Evolutionary conservation across 35 echinoderm and acorn worm genomes (phyloP), one percentile per base, ranked within the genome.

Genomic region (Holothuria glaberrima): DNA sequence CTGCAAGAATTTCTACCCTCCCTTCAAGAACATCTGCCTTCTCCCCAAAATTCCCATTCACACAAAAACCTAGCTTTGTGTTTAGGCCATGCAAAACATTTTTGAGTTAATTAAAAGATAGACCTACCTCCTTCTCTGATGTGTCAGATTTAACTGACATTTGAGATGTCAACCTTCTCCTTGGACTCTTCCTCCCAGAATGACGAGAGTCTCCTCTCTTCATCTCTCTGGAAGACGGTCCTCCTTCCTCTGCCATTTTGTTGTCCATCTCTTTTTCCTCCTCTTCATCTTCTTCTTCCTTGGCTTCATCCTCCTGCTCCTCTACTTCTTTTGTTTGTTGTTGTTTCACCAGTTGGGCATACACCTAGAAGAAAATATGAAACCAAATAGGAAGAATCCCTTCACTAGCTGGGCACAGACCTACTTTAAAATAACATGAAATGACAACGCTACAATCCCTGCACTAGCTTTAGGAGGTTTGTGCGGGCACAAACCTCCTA

Each of bases 341-440:
- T 12, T 85, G 86, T 54, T 87, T 91, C 9, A 95, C 90, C 31
- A 95, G 75, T 16, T 48, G 9, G 9, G 65, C 41, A 86, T 95
- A 95, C n/a, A n/a, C n/a, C n/a, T n/a, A n/a, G n/a, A n/a, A n/a
- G n/a, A n/a, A n/a, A n/a, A n/a, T n/a, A n/a, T n/a, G n/a, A n/a
- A n/a, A n/a, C n/a, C n/a, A n/a, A n/a, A n/a, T n/a, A n/a, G n/a
- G n/a, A n/a, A n/a, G n/a, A n/a, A n/a, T n/a, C n/a, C n/a, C n/a
- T 87, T 91, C 9, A 95, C 90, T n/a, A 95, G 75, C n/a, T 50
- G 10, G 5, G 67, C 44, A 86, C 92, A 95, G 6, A 95, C 75
- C 27, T 84, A 24, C 3, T 12, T 5, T 5, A 54, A 2, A 54
- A 54, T 54, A 54, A 54, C 36, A 41, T 4, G 36, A 41, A 41